Percentiles rank a stretch among this genome's conserved stretches.
Conservation (phyloP, 2,113 vertebrate genomes). For the Semicossyphus pulcher region DNA sequence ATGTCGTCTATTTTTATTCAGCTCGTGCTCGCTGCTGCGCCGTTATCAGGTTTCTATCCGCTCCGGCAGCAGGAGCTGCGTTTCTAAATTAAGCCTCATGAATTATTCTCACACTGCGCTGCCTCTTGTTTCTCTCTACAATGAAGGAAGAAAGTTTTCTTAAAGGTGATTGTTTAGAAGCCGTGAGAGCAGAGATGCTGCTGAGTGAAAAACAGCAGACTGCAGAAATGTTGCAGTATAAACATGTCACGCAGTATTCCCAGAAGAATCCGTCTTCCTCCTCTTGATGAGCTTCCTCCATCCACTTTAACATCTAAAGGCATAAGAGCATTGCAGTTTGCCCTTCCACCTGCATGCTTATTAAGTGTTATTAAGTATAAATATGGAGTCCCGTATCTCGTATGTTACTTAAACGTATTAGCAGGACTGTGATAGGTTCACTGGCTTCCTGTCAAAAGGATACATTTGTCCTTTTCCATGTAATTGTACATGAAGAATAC, state of each 20-base stretch:
- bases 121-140: slow-evolving; percentile 23
- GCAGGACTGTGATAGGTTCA: background rate
- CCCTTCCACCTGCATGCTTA: background rate
- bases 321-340: background rate
- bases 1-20: slow-evolving; percentile 57
- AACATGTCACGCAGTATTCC: slow-evolving; percentile 17
- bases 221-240: background rate
- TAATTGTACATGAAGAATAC: too few species aligned
- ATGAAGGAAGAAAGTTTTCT: slow-evolving; percentile 28
- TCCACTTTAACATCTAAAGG: slow-evolving; percentile 1
- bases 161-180: slow-evolving; percentile 34
- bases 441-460: too few species aligned
- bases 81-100: slow-evolving; percentile 73
- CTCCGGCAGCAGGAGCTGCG: slow-evolving; percentile 28
- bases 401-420: background rate
- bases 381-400: background rate
- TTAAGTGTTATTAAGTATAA: background rate
- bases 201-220: slow-evolving; percentile 7
- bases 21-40: slow-evolving; percentile 15
- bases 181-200: slow-evolving; percentile 1
- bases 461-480: too few species aligned
- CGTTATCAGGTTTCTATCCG: slow-evolving; percentile 54
- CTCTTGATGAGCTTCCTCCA: background rate
- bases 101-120: slow-evolving; percentile 66
- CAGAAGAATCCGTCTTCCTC: background rate